Evolutionary conservation across 2,888 invertebrate genomes (phyloP), one percentile per base, ranked within the genome.

Genomic region (Clivina fossor): DNA sequence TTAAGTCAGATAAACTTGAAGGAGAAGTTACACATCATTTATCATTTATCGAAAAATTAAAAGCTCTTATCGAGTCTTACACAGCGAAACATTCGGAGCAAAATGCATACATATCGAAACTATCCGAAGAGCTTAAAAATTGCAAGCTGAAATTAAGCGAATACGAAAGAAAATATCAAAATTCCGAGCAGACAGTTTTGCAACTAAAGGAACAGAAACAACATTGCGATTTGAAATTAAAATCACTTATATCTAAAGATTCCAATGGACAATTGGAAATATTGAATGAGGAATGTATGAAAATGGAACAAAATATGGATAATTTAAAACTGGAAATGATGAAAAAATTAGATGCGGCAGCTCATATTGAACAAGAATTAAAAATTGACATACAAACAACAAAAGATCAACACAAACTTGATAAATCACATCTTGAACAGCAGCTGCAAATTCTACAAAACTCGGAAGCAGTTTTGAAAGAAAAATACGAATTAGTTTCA

Each of bases 251-350:
- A 3, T 61, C 67, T 8, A 68, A 66, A 15, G 69, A 70, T 55
- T 62, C 60, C 22, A 64, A 62, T 20, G 51, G 41, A 5, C 65
- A 69, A 63, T 48, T 72, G 13, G 64, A 63, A 26, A 64, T 67
- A 28, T 50, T 73, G 22, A 65, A 66, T 35, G 60, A 59, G 43
- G 63, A 62, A 58, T 54, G 67, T 13, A 58, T 60, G 53, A 64
- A 64, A 60, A 73, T 67, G 57, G 69, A 67, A 56, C 60, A 32
- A 26, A 28, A 58, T 16, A 49, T 70, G 2, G 62, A 64, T 28
- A 38, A 51, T 18, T 41, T 63, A 3, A 65, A 65, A 58, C 49
- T 57, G 3, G 67, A 71, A 35, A 62, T 62, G 37, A 56, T 59
- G 13, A 57, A 63, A 20, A 68, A 69, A 58, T 30, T 69, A 8